phyloP scores from a whole-genome alignment of 1,140 invertebrate species.

The Maniola jurtina region DNA sequence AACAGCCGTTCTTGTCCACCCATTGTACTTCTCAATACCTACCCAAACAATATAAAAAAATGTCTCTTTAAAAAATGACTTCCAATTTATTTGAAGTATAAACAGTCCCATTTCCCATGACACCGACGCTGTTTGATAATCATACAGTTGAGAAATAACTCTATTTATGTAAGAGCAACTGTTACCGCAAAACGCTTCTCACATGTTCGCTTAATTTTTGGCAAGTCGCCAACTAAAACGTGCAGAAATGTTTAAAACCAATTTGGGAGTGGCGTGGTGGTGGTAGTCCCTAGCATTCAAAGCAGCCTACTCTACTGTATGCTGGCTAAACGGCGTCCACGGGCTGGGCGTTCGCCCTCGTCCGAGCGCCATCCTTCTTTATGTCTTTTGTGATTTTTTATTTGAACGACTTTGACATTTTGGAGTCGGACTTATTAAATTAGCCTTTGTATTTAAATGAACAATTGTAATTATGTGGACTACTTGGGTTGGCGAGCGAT shows the following conservation, averaged over 20 bases:
- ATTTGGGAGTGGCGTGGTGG: too few relatives aligned
- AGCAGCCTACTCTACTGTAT: not conserved
- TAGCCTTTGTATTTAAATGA: conserved; percentile 77
- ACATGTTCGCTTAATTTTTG: too few relatives aligned
- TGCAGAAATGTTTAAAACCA: too few relatives aligned
- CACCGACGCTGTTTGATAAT: conserved; percentile 32
- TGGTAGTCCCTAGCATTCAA: not conserved
- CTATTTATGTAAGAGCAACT: not conserved
- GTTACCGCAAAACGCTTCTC: too few relatives aligned
- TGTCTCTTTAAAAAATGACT: conserved; percentile 70
- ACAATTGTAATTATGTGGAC: conserved; percentile 65
- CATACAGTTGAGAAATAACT: not conserved
- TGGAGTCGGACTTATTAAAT: conserved; percentile 75
- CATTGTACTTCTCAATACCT: conserved; percentile 71
- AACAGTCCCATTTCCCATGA: conserved; percentile 71
- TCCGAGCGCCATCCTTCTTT: conserved; percentile 66
- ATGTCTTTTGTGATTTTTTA: conserved; percentile 67
- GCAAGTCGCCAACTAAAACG: too few relatives aligned
- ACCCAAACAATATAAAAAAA: conserved; percentile 64
- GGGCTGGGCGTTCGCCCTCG: conserved; percentile 55
- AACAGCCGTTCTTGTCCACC: conserved; percentile 72
- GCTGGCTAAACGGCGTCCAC: not conserved
- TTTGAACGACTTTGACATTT: conserved; percentile 73
- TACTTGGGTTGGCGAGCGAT: conserved; percentile 19
- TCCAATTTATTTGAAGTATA: conserved; percentile 74